Evolutionary conservation across 2,888 invertebrate genomes (phyloP).

Genomic region (Ormyrus pomaceus): DNA sequence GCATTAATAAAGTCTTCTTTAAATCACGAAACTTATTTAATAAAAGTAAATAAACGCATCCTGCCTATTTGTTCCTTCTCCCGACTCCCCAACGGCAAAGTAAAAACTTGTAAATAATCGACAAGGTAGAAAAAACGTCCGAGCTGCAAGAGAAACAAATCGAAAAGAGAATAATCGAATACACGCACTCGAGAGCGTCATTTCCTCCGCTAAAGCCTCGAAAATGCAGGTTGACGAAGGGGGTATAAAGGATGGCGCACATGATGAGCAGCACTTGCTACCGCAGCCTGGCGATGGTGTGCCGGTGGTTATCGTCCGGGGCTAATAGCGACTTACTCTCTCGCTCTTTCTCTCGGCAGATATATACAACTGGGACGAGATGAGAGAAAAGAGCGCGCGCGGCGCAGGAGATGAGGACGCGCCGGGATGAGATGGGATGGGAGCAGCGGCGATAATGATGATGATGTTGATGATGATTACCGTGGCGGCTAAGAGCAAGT

Average conservation of each 20-base stretch:
- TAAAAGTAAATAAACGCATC: no score
- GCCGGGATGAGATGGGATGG: conserved; percentile 62
- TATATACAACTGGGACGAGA: conserved; percentile 61
- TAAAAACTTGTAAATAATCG: conserved; percentile 46
- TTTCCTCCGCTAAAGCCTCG: conserved; percentile 12
- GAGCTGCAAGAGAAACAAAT: not conserved
- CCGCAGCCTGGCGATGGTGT: conserved; percentile 47
- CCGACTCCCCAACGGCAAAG: no score
- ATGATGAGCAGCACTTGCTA: conserved; percentile 65
- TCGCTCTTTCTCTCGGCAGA: conserved; percentile 36
- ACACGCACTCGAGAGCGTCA: conserved; percentile 3
- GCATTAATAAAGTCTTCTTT: no score
- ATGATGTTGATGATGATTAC: conserved; percentile 73
- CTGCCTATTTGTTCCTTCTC: no score
- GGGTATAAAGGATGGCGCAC: conserved; percentile 53
- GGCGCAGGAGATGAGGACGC: conserved; percentile 58
- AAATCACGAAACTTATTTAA: no score
- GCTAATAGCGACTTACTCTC: conserved; percentile 63
- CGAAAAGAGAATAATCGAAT: conserved; percentile 1
- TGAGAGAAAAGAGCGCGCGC: conserved; percentile 52
- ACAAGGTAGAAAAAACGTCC: conserved; percentile 35
- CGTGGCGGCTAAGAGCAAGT: conserved; percentile 51
- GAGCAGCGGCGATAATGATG: conserved; percentile 71
- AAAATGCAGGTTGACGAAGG: conserved; percentile 23
- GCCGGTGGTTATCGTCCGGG: conserved; percentile 65